Evolutionary conservation across 2,113 vertebrate genomes (phyloP).

Genomic region (Nesospiza acunhae): DNA sequence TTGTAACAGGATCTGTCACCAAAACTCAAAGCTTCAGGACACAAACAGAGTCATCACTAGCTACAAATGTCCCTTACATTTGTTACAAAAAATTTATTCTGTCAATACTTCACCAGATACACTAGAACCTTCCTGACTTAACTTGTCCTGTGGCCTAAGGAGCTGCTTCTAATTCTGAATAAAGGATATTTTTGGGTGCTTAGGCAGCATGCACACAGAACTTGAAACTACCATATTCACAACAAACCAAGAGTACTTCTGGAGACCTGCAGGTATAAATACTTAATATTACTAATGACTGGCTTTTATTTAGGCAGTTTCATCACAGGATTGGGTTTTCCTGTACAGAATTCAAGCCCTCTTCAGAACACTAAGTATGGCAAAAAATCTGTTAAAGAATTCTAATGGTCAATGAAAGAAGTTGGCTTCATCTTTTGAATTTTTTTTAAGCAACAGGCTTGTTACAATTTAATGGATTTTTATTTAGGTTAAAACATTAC

Average conservation of each 20-base stretch:
- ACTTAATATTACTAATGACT: background rate
- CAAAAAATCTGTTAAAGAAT: background rate
- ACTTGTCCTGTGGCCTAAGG: background rate
- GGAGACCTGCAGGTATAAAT: background rate
- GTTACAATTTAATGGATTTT: background rate
- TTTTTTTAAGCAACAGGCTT: background rate
- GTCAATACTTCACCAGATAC: background rate
- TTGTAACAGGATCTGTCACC: background rate
- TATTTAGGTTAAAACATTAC: background rate
- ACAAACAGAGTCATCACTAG: background rate
- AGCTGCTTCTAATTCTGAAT: background rate
- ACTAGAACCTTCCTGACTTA: background rate
- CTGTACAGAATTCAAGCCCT: background rate
- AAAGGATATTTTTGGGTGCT: background rate
- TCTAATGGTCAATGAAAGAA: background rate
- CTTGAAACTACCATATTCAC: background rate
- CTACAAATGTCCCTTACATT: accelerated
- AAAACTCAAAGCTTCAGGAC: background rate
- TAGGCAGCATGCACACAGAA: background rate
- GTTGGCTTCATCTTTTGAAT: background rate
- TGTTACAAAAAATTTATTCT: background rate
- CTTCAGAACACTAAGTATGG: background rate
- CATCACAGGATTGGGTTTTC: background rate
- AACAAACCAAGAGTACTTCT: background rate
- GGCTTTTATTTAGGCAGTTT: background rate